Evolutionary conservation across 2,888 invertebrate genomes (phyloP).

Genomic region (Synergus japonicus): DNA sequence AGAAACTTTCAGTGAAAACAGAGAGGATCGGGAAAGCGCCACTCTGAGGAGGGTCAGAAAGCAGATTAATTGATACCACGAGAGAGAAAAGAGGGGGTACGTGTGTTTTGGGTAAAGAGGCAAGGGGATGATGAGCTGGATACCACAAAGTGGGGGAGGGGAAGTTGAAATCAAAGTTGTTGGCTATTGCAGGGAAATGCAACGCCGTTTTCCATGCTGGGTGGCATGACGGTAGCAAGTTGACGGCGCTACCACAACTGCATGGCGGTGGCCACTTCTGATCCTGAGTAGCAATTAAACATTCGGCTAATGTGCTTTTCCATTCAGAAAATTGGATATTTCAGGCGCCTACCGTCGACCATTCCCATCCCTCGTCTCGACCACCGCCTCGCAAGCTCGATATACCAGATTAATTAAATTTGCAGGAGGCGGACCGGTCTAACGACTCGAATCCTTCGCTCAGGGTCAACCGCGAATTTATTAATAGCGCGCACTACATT

Average conservation of each 20-base stretch:
- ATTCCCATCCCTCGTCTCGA: conserved; percentile 50
- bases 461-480: conserved; percentile 62
- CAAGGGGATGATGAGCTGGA: conserved; percentile 26
- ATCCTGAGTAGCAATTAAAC: conserved; percentile 73
- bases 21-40: neutral
- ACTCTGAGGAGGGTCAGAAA: neutral
- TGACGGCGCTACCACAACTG: conserved; percentile 51
- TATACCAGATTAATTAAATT: conserved; percentile 71
- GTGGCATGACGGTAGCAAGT: conserved; percentile 43
- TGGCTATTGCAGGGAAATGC: conserved; percentile 61
- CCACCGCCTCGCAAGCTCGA: conserved; percentile 60
- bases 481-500: conserved; percentile 62
- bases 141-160: conserved; percentile 44
- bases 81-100: conserved; percentile 46
- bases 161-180: conserved; percentile 57
- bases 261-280: conserved; percentile 62
- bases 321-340: conserved; percentile 75
- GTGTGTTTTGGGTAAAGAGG: neutral
- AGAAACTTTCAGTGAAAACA: neutral
- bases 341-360: conserved; percentile 58
- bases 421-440: conserved; percentile 53
- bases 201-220: conserved; percentile 53
- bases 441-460: conserved; percentile 56
- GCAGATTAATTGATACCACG: conserved; percentile 64
- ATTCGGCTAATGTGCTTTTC: conserved; percentile 73